Percentiles rank a stretch among this genome's conserved stretches.
These are phyloP conservation scores for Meganola albula DNA, from an alignment of 2,888 invertebrate species.

Conservation along the genomic window DNA sequence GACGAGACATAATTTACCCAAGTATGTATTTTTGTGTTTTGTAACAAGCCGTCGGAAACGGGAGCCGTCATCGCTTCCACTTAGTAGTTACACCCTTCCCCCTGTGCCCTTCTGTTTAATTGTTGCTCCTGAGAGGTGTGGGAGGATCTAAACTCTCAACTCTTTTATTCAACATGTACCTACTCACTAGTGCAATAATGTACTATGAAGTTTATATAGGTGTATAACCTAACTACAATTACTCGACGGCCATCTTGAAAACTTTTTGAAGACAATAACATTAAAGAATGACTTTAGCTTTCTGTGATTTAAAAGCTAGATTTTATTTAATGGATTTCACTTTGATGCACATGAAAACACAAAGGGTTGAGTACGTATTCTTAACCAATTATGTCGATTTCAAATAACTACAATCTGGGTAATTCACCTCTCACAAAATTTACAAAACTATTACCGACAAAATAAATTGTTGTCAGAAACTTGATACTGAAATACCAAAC, in stretches of 20 bases:
- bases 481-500: no score
- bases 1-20: slow-evolving; percentile 58
- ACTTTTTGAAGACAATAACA: slow-evolving; percentile 3
- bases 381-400: no score
- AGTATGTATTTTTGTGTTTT: slow-evolving; percentile 52
- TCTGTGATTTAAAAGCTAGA: background rate
- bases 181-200: no score
- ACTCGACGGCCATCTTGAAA: slow-evolving; percentile 36
- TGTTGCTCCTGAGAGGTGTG: slow-evolving; percentile 70
- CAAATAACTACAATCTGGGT: no score
- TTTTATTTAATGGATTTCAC: background rate
- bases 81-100: slow-evolving; percentile 62
- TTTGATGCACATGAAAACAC: background rate
- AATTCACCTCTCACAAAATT: no score
- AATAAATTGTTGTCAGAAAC: no score
- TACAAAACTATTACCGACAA: no score
- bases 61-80: slow-evolving; percentile 59
- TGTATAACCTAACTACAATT: slow-evolving; percentile 10
- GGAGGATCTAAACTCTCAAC: slow-evolving; percentile 63
- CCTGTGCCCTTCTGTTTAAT: slow-evolving; percentile 65
- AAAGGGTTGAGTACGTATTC: no score
- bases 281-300: background rate
- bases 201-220: slow-evolving; percentile 24
- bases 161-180: slow-evolving; percentile 49
- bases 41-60: slow-evolving; percentile 40